These are phyloP conservation scores for Seira ritae DNA, from an alignment of 2,888 invertebrate species.

Conservation along the genomic window DNA sequence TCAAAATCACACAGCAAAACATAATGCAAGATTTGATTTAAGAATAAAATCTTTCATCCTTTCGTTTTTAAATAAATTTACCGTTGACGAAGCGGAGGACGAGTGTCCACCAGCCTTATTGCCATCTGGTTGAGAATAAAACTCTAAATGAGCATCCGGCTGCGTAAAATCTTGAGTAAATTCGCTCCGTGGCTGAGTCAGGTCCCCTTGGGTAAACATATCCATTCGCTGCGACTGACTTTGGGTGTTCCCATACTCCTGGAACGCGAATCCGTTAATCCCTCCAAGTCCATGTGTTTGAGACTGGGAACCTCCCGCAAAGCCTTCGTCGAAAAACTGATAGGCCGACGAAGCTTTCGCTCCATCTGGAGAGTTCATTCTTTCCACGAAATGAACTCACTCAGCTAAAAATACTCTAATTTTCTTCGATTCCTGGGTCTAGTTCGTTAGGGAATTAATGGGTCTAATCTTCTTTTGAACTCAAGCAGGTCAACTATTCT, in stretches of 20 bases:
- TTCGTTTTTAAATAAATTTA: slow-evolving; percentile 7
- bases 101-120: slow-evolving; percentile 22
- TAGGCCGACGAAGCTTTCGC: slow-evolving; percentile 17
- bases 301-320: slow-evolving; percentile 20
- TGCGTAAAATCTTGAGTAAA: slow-evolving; percentile 55
- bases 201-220: slow-evolving; percentile 70
- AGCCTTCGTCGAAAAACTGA: slow-evolving; percentile 42
- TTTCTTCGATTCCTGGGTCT: no score
- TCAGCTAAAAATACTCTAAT: neutral
- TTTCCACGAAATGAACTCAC: neutral
- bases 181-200: slow-evolving; percentile 59
- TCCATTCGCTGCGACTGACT: slow-evolving; percentile 54
- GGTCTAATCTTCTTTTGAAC: no score
- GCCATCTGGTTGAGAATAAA: slow-evolving; percentile 36
- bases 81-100: slow-evolving; percentile 23
- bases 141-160: slow-evolving; percentile 40
- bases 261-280: slow-evolving; percentile 34
- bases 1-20: no score
- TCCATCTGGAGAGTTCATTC: neutral
- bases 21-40: neutral
- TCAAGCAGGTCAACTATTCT: neutral
- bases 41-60: neutral
- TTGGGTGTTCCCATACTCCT: slow-evolving; percentile 49
- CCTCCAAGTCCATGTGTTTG: slow-evolving; percentile 13
- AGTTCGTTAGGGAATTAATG: no score